Evolutionary conservation across 2,113 vertebrate genomes (phyloP).

Genomic region (Notarius lentiginosus): DNA sequence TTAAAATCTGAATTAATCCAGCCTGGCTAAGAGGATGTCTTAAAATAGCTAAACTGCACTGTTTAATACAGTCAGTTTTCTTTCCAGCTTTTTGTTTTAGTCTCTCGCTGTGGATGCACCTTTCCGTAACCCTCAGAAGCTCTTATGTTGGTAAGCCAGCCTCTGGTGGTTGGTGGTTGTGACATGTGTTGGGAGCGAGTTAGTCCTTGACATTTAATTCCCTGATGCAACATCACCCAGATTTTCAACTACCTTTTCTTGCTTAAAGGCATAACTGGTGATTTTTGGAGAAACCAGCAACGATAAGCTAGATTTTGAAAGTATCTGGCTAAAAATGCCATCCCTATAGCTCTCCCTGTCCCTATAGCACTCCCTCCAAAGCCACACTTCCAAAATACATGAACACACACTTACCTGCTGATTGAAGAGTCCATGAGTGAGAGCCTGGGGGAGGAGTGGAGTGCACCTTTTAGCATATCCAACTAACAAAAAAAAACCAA

Average conservation of each 20-base stretch:
- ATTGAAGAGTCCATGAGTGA: no score
- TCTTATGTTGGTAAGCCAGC: not conserved
- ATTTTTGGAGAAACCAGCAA: no score
- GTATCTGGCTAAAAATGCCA: no score
- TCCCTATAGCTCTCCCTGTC: no score
- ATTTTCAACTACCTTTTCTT: not conserved
- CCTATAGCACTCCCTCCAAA: no score
- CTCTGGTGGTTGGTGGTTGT: not conserved
- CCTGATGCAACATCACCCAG: not conserved
- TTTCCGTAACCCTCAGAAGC: slow-evolving; percentile 2
- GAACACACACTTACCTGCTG: no score
- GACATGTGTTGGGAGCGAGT: not conserved
- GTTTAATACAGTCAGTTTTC: slow-evolving; percentile 13
- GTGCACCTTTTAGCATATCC: no score
- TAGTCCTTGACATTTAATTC: not conserved
- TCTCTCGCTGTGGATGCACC: not conserved
- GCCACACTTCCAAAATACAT: no score
- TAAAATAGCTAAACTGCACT: not conserved
- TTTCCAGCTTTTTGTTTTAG: not conserved
- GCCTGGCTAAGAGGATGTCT: slow-evolving; percentile 22
- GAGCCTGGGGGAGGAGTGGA: no score
- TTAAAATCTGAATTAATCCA: not conserved
- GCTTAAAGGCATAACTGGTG: not conserved
- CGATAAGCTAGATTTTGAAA: no score
- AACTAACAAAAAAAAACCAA: no score